Conservation (phyloP, 1,140 invertebrate species). For the Drosophila sproati region DNA sequence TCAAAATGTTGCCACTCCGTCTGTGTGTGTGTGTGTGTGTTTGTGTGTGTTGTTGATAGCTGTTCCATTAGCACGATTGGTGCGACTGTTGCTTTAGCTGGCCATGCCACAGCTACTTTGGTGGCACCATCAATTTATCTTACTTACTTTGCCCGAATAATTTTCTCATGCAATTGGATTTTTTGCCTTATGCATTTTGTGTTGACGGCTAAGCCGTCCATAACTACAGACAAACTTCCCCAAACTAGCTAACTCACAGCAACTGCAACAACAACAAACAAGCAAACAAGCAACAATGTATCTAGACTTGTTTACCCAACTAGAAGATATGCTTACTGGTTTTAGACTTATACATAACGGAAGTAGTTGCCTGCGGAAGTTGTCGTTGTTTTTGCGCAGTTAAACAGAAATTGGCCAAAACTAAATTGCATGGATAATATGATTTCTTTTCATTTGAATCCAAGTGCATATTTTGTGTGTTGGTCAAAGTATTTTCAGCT, state of each 20-base stretch:
- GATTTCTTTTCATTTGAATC: no score
- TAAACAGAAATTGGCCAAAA: no score
- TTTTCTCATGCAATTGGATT: constrained; percentile 66
- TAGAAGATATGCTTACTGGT: no score
- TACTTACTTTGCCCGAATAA: constrained; percentile 19
- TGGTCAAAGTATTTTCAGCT: no score
- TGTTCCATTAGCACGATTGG: constrained; percentile 73
- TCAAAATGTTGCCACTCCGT: background rate
- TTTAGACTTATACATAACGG: no score
- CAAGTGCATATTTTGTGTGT: no score
- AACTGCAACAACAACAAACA: background rate
- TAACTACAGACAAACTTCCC: background rate
- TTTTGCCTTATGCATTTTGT: constrained; percentile 49
- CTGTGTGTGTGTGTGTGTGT: constrained; percentile 10
- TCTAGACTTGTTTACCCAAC: no score
- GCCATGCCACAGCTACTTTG: background rate
- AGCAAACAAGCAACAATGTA: no score
- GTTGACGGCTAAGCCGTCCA: background rate
- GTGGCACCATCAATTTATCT: constrained; percentile 64
- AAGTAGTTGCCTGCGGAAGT: no score
- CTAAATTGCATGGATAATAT: no score
- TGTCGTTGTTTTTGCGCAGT: no score
- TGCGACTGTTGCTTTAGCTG: background rate
- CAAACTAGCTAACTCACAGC: background rate
- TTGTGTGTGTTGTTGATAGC: constrained; percentile 43